These are phyloP conservation scores for Astropecten irregularis DNA, from an alignment of 53 echinoderm and acorn worm species.

Conservation along the genomic window DNA sequence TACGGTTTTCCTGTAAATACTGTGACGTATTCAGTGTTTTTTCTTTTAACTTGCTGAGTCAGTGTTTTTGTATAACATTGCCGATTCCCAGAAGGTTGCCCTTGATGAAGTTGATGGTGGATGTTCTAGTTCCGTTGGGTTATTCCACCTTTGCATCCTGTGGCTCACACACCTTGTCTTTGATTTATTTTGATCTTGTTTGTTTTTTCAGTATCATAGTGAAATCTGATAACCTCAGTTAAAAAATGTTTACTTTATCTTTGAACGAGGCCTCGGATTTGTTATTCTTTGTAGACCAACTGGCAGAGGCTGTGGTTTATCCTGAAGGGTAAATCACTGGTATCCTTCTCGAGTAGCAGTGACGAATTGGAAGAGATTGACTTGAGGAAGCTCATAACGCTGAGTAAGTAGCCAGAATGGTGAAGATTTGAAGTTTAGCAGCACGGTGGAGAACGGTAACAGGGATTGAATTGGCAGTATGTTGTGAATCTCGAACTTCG, in stretches of 20 bases:
- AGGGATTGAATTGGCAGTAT: too few relatives aligned
- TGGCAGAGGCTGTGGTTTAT: constrained; percentile 95
- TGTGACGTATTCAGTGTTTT: too few relatives aligned
- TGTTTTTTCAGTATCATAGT: too few relatives aligned
- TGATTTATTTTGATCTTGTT: not conserved
- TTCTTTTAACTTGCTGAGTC: too few relatives aligned
- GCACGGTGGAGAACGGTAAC: not conserved
- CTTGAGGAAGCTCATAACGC: constrained; percentile 78
- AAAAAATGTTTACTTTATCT: not conserved
- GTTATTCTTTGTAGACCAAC: constrained; percentile 52
- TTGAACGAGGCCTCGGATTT: not conserved
- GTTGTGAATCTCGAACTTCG: too few relatives aligned
- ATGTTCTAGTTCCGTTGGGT: too few relatives aligned
- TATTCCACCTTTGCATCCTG: too few relatives aligned
- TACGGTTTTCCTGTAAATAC: too few relatives aligned
- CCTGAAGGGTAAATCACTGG: constrained; percentile 74
- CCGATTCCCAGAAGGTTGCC: too few relatives aligned
- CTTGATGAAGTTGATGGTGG: too few relatives aligned
- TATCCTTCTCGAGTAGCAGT: constrained; percentile 72
- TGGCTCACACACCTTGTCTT: too few relatives aligned
- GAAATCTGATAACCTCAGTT: not conserved
- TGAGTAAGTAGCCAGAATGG: constrained; percentile 85
- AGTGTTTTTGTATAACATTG: too few relatives aligned
- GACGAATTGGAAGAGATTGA: constrained; percentile 82
- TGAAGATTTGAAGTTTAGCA: not conserved